Conservation (phyloP, 2,113 vertebrate genomes). For the Lagopus leucura region DNA sequence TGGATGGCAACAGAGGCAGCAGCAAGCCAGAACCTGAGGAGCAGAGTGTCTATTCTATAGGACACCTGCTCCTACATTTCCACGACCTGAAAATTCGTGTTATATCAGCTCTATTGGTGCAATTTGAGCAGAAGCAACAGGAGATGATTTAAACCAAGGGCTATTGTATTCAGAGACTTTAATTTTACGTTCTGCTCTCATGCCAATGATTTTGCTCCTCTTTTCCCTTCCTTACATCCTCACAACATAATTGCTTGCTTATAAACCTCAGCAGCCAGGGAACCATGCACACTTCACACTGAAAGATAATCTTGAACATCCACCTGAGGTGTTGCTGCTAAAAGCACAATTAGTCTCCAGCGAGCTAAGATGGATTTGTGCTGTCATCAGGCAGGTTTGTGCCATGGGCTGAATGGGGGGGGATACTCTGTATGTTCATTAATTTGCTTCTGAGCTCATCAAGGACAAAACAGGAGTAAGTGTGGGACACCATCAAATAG, state of each 20-base stretch:
- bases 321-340: background rate
- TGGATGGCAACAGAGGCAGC: constrained; percentile 17
- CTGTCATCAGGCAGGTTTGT: background rate
- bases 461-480: background rate
- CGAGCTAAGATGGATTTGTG: background rate
- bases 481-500: background rate
- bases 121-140: background rate
- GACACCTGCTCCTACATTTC: constrained; percentile 39
- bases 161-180: background rate
- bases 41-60: background rate
- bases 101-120: background rate
- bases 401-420: background rate
- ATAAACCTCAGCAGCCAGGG: background rate
- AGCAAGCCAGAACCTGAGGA: constrained; percentile 26
- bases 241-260: constrained; percentile 2
- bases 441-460: background rate
- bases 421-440: accelerated
- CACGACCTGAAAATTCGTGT: constrained; percentile 7
- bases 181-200: background rate
- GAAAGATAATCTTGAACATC: background rate
- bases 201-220: background rate
- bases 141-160: constrained; percentile 18
- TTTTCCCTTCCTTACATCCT: background rate
- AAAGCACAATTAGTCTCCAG: background rate
- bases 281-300: background rate